Conservation (phyloP, 2,888 invertebrate genomes). For the Eulithis prunata region DNA sequence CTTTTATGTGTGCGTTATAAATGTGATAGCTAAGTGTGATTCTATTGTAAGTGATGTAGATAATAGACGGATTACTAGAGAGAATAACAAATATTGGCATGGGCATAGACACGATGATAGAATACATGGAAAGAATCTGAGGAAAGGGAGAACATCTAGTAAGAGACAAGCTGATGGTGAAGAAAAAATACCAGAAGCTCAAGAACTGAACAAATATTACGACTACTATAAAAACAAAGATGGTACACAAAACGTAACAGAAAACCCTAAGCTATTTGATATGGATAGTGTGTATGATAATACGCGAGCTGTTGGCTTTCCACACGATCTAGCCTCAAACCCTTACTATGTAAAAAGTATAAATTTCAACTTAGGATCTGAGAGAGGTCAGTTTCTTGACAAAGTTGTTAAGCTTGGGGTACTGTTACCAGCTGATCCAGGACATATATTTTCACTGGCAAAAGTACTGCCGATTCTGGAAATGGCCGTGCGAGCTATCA, state of each 20-base stretch:
- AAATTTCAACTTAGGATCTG: slow-evolving; percentile 70
- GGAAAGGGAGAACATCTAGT: slow-evolving; percentile 54
- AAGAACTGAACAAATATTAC: slow-evolving; percentile 64
- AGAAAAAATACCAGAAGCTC: slow-evolving; percentile 57
- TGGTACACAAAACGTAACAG: slow-evolving; percentile 57
- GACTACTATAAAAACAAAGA: slow-evolving; percentile 63
- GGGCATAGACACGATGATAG: slow-evolving; percentile 56
- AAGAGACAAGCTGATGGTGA: slow-evolving; percentile 58
- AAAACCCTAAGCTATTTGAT: slow-evolving; percentile 46
- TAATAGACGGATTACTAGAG: slow-evolving; percentile 53
- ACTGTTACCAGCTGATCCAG: slow-evolving; percentile 85
- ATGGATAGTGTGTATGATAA: slow-evolving; percentile 57
- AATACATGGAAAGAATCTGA: slow-evolving; percentile 50
- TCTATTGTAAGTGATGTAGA: slow-evolving; percentile 74
- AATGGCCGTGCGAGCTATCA: slow-evolving; percentile 87
- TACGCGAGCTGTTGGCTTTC: slow-evolving; percentile 64
- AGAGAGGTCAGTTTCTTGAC: slow-evolving; percentile 66
- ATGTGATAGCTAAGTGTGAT: slow-evolving; percentile 81
- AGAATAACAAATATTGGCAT: slow-evolving; percentile 53
- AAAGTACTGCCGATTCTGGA: slow-evolving; percentile 89
- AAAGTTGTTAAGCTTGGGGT: slow-evolving; percentile 86
- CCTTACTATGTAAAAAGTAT: slow-evolving; percentile 73
- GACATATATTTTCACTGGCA: slow-evolving; percentile 86
- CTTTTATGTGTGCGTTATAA: slow-evolving; percentile 72
- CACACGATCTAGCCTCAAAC: slow-evolving; percentile 67